A percentile compares a stretch with the other conserved stretches of the same genome.
Evolutionary conservation across 2,797 vertebrate genomes (phyloP).

Genomic region (Smutsia gigantea): DNA sequence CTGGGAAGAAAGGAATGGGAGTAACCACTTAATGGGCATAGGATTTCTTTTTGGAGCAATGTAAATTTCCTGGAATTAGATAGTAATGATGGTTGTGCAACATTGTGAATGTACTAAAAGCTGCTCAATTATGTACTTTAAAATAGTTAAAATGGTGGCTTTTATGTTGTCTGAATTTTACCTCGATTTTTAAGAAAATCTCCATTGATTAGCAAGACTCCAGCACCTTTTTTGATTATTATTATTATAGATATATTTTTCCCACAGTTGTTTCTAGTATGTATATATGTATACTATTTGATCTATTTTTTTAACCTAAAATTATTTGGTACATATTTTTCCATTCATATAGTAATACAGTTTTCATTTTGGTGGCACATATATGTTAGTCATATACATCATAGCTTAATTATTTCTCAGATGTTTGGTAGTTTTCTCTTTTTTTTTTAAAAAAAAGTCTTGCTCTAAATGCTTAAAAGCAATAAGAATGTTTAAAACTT

Average conservation of each 20-base stretch:
- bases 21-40: not conserved
- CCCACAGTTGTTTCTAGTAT: not conserved
- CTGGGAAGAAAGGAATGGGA: not conserved
- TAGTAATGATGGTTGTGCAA: not conserved
- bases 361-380: not conserved
- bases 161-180: not conserved
- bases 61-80: not conserved
- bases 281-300: not conserved
- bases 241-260: not conserved
- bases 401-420: slow-evolving; percentile 39
- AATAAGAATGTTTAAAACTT: slow-evolving; percentile 37
- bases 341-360: not conserved
- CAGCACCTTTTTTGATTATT: not conserved
- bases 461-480: slow-evolving; percentile 7
- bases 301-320: not conserved
- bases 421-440: not conserved
- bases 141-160: too few species aligned
- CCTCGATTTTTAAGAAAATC: not conserved
- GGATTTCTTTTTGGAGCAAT: not conserved
- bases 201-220: not conserved
- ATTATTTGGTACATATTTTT: not conserved
- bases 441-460: not conserved
- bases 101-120: too few species aligned
- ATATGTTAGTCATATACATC: not conserved
- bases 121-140: too few species aligned